Base-by-base conservation (phyloP, 2,888 invertebrate genomes). In the Plusia festucae region DNA sequence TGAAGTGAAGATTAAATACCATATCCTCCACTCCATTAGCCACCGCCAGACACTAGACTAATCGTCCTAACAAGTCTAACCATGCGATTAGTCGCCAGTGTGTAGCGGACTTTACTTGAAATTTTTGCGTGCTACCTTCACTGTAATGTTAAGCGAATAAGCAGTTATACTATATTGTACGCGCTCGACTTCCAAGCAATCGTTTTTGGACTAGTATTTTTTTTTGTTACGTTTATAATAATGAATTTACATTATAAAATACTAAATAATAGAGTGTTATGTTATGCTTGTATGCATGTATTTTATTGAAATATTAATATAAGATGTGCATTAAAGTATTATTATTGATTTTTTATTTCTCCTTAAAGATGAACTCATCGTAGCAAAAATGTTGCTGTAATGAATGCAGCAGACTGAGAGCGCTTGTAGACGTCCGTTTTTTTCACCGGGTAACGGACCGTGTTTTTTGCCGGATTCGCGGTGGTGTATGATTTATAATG, bases 61-160 rank as follows among this genome's bases (percentile, higher is more conserved):
- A 54, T 65, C 63, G 58, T 30, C 18, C 8, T 9, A 40, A 55
- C 8, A 13, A 52, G 30, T 15, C 34, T 1, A 44, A 49, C 16
- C 2, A 32, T 69, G 61, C 65, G 53, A 53, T 70, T 57, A 59
- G 51, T 66, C 58, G 62, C 24, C 34, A 51, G 51, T 70, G 61
- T 70, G 32, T 22, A 54, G 65, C 60, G 63, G 60, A 49, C 13
- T 30, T 65, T 60, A 61, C 57, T 32, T 22, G 49, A 76, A 70
- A 52, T 32, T 65, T 40, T 68, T n/a, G 63, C 77, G 77, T 74
- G 46, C 51, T 49, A 52, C 44, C 60, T 58, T 66, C 72, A 18
- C 55, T 64, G 53, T 90, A 91, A 76, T 91, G 83, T 88, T 92
- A 92, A 92, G 91, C 84, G 84, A 91, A 91, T 91, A 83, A 88